Evolutionary conservation across 1,140 invertebrate genomes (phyloP).

Genomic region (Lepidurus apus): DNA sequence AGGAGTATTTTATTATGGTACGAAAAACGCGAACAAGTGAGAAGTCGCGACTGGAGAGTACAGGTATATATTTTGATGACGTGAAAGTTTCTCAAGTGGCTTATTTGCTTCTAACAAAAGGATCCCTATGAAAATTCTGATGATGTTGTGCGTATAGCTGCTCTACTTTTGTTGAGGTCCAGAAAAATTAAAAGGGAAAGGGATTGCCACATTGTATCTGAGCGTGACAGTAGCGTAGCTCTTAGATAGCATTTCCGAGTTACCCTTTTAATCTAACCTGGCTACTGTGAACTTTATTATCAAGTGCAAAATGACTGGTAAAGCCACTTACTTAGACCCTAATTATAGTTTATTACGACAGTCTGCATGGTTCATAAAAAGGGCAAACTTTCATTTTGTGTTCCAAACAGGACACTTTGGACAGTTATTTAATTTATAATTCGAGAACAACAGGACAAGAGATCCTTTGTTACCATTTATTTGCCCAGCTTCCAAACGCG

Average conservation of each 20-base stretch:
- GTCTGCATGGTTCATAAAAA: neutral
- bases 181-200: neutral
- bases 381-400: neutral
- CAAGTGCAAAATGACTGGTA: too few species aligned
- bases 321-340: neutral
- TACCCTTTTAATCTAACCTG: too few species aligned
- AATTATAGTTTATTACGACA: neutral
- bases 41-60: neutral
- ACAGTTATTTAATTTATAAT: neutral
- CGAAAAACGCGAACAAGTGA: neutral
- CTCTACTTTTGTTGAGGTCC: neutral
- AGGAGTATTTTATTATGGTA: too few species aligned
- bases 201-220: neutral
- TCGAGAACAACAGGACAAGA: neutral
- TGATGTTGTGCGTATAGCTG: neutral
- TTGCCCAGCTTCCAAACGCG: too few species aligned
- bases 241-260: neutral
- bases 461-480: neutral
- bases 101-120: neutral
- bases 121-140: neutral
- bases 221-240: neutral
- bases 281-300: too few species aligned
- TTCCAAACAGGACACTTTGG: neutral
- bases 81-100: constrained; percentile 13
- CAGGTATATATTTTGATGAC: neutral